Evolutionary conservation across 2,888 invertebrate species (phyloP).

Genomic region (Gandaritis pyraliata): DNA sequence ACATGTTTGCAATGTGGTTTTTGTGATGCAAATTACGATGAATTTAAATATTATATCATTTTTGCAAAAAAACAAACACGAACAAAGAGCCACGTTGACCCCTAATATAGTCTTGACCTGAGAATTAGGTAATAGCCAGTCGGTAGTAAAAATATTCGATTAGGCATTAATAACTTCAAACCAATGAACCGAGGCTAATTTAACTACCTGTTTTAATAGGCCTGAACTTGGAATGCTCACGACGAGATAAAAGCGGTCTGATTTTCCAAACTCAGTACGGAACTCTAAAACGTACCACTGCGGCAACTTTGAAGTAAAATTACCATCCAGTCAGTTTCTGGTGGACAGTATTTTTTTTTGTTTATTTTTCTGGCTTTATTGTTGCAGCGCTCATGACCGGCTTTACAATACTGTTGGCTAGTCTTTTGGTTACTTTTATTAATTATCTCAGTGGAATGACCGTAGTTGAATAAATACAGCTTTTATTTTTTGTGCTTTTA

Average conservation of each 20-base stretch:
- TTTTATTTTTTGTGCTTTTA: too few species aligned
- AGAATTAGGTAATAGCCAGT: neutral
- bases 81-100: conserved; percentile 1
- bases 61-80: neutral
- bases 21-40: conserved; percentile 1
- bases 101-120: conserved; percentile 2
- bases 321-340: neutral
- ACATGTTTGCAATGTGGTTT: neutral
- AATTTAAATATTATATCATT: conserved; percentile 2
- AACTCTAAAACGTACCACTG: conserved; percentile 6
- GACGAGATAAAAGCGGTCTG: neutral
- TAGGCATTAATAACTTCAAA: conserved; percentile 9
- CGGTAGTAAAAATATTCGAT: neutral
- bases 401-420: too few species aligned
- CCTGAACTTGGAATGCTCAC: conserved; percentile 19
- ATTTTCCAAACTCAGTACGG: neutral
- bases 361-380: too few species aligned
- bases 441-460: too few species aligned
- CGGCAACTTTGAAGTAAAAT: neutral
- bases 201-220: conserved; percentile 15
- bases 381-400: too few species aligned
- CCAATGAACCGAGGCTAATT: conserved; percentile 17
- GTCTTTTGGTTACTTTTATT: too few species aligned
- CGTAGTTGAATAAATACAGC: too few species aligned
- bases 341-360: too few species aligned